phyloP scores from a whole-genome alignment of 1,140 invertebrate species.

The Drosophila serrata region DNA sequence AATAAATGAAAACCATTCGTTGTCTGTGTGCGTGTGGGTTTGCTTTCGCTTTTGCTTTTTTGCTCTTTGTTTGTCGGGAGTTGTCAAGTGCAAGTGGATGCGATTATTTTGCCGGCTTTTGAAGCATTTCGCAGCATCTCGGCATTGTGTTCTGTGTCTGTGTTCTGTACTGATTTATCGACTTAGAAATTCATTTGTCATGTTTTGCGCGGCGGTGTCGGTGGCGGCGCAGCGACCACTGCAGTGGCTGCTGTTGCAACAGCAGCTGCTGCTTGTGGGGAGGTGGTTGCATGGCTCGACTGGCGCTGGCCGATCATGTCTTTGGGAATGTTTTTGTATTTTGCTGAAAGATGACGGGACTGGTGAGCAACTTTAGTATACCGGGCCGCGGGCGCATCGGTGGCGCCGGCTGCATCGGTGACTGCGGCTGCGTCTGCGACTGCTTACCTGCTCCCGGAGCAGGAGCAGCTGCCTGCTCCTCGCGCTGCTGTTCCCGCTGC shows the following conservation, averaged over 20 bases:
- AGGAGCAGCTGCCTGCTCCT: constrained; percentile 53
- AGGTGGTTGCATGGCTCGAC: constrained; percentile 33
- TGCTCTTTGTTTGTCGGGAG: neutral
- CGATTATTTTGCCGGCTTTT: neutral
- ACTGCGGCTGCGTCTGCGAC: constrained; percentile 30
- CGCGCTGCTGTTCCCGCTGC: constrained; percentile 45
- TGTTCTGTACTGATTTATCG: constrained; percentile 8
- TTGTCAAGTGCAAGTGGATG: constrained; percentile 9
- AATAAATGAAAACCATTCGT: constrained; percentile 20
- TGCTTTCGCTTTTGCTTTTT: neutral
- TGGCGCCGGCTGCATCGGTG: constrained; percentile 67
- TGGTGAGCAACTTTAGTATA: constrained; percentile 83
- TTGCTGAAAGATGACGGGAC: constrained; percentile 85
- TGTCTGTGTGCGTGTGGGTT: constrained; percentile 36
- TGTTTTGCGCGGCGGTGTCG: constrained; percentile 85
- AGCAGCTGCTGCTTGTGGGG: constrained; percentile 10
- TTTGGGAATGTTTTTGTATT: constrained; percentile 86
- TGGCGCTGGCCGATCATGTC: constrained; percentile 77
- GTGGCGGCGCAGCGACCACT: constrained; percentile 67
- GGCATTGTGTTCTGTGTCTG: neutral
- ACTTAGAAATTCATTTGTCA: constrained; percentile 85
- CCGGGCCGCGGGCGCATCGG: constrained; percentile 69
- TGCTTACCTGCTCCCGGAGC: constrained; percentile 48
- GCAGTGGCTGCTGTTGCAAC: constrained; percentile 33
- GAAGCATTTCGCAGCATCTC: constrained; percentile 5